These are phyloP conservation scores for Zootermopsis nevadensis DNA, from an alignment of 2,888 invertebrate genomes.

Conservation along the genomic window DNA sequence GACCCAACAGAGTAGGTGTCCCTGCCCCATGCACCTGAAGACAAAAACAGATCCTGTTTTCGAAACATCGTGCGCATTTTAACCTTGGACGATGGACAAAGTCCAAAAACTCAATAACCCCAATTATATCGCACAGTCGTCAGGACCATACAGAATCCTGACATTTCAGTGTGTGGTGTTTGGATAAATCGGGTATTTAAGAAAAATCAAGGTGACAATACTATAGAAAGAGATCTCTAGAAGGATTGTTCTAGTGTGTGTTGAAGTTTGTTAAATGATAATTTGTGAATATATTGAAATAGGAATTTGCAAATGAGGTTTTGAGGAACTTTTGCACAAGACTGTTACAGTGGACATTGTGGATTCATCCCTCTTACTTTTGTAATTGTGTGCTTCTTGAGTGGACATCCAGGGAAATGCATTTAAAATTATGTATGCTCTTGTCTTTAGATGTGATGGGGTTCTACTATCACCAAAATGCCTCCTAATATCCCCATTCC, in stretches of 20 bases:
- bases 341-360: not conserved
- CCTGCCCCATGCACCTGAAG: too few species aligned
- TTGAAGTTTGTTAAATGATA: constrained; percentile 24
- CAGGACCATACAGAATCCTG: too few species aligned
- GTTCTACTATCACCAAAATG: not conserved
- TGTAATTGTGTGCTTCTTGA: not conserved
- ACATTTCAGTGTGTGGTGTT: too few species aligned
- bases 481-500: not conserved
- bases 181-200: not conserved
- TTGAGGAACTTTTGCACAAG: constrained; percentile 14
- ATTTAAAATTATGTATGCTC: not conserved
- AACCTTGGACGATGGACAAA: too few species aligned
- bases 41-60: too few species aligned
- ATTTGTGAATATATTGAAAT: constrained; percentile 13
- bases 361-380: not conserved
- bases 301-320: constrained; percentile 24
- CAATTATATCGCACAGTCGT: too few species aligned
- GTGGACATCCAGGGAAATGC: not conserved
- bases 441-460: not conserved
- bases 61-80: too few species aligned
- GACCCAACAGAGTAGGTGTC: too few species aligned
- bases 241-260: constrained; percentile 29
- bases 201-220: constrained; percentile 32
- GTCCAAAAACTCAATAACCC: too few species aligned
- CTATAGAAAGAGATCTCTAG: constrained; percentile 26